Base-by-base conservation (phyloP, 2,797 vertebrate species). In the Agapornis canus region DNA sequence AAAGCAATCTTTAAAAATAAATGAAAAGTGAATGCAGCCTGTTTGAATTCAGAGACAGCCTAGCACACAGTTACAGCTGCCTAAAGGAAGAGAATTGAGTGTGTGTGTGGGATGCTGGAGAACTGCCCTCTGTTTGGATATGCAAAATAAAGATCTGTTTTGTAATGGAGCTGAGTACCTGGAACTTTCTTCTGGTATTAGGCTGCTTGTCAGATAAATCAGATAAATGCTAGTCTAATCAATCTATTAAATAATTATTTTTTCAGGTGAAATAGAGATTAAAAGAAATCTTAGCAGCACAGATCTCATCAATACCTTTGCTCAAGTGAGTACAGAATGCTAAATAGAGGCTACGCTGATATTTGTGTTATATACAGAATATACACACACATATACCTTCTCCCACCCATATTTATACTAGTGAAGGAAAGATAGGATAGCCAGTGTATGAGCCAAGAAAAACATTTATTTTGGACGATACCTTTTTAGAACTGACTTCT, bases 401-500 rank as follows among this genome's bases (percentile, higher is more conserved):
- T 92, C 23, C 57, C 51, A 84, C 71, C 59, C 29, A 1, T 95
- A 89, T 91, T 90, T 89, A 19, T 86, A 61, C 82, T 82, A 82
- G 90, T 80, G 92, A 68, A 86, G 48, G 77, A 85, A 95, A 94
- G 52, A 90, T 49, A 90, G 80, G 82, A 70, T 84, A 93, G 83
- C 73, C 94, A 86, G 63, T 78, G 68, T 60, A 51, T 80, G 61
- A 94, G 87, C 94, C 96, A 97, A 94, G 83, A 93, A 93, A 96
- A 97, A 96, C 68, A 82, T 94, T 97, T 96, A 82, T 92, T 94
- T 97, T 97, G 88, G 92, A 94, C 0, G n/a, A 43, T 82, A 91
- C 89, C 85, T 94, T 94, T 96, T 96, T 95, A 97, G 95, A 96
- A 95, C 79, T 82, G 92, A 91, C 92, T 95, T 92, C 63, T 86